Percentiles rank a stretch among this genome's conserved stretches.
phyloP scores from a whole-genome alignment of 35 echinoderm and acorn worm genomes.

The Apostichopus californicus region DNA sequence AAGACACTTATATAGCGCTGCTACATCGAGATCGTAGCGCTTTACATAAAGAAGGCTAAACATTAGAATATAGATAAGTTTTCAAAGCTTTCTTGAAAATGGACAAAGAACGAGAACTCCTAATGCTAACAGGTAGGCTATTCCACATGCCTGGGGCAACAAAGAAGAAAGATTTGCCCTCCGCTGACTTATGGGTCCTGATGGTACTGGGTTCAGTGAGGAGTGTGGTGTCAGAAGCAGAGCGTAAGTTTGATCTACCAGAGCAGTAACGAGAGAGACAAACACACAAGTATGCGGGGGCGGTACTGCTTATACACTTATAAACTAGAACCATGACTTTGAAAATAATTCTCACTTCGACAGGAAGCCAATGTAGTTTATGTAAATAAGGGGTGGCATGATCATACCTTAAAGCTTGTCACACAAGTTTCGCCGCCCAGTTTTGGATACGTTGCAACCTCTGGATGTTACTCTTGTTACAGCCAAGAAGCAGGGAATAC shows the following conservation, averaged over 20 bases:
- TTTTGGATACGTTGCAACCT: slow-evolving; percentile 50
- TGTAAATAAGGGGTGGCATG: slow-evolving; percentile 24
- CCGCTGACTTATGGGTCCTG: too few species aligned
- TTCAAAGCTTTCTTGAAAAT: background rate
- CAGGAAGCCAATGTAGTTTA: slow-evolving; percentile 42
- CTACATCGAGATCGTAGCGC: background rate
- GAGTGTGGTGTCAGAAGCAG: too few species aligned
- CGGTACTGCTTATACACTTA: background rate
- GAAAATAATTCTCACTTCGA: background rate
- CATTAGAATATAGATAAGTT: too few species aligned
- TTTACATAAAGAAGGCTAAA: too few species aligned
- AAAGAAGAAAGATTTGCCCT: too few species aligned
- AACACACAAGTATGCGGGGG: slow-evolving; percentile 17
- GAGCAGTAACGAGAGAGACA: too few species aligned
- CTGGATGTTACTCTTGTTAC: background rate
- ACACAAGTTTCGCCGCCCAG: slow-evolving; percentile 47
- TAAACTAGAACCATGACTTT: slow-evolving; percentile 2
- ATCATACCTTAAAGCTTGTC: slow-evolving; percentile 12
- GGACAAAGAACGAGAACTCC: background rate
- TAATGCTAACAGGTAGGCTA: too few species aligned
- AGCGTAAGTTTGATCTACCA: too few species aligned
- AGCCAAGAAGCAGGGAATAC: slow-evolving; percentile 42
- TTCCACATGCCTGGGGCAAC: too few species aligned
- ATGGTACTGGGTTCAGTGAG: too few species aligned
- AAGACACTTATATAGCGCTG: background rate